These are phyloP conservation scores for Conger conger DNA, from an alignment of 2,113 vertebrate species.

Conservation along the genomic window DNA sequence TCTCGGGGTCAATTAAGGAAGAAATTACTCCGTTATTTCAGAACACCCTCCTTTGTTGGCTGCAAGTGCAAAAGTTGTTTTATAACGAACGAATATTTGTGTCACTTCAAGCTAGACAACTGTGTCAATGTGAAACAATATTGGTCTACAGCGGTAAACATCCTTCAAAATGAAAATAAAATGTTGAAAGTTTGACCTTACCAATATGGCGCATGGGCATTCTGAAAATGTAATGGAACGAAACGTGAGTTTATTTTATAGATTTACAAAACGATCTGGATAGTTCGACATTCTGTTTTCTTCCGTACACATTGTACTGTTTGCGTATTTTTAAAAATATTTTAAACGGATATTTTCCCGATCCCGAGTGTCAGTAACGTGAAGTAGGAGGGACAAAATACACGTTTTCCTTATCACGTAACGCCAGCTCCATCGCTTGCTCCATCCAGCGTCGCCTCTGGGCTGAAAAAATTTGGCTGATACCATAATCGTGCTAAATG, in stretches of 20 bases:
- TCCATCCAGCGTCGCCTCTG: not conserved
- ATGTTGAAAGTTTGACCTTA: not conserved
- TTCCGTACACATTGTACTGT: not conserved
- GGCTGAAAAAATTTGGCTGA: not conserved
- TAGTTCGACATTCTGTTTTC: not conserved
- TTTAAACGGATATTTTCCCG: not conserved
- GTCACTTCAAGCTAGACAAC: not conserved
- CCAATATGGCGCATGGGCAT: not conserved
- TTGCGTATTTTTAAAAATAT: not conserved
- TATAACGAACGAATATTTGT: not conserved
- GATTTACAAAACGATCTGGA: not conserved
- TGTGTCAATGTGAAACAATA: not conserved
- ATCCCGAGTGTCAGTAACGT: not conserved
- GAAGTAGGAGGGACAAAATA: constrained; percentile 6
- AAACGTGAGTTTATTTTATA: not conserved
- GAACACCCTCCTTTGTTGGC: not conserved
- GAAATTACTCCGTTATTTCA: not conserved
- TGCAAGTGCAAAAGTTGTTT: not conserved
- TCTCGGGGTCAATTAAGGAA: not conserved
- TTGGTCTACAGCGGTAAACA: not conserved
- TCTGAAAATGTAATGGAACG: too few species aligned
- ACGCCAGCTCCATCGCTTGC: not conserved
- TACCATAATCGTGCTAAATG: not conserved
- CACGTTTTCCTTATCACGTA: not conserved
- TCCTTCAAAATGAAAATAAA: not conserved